Base-by-base conservation (phyloP, 1,140 invertebrate genomes). In the Drosophila murphyi region DNA sequence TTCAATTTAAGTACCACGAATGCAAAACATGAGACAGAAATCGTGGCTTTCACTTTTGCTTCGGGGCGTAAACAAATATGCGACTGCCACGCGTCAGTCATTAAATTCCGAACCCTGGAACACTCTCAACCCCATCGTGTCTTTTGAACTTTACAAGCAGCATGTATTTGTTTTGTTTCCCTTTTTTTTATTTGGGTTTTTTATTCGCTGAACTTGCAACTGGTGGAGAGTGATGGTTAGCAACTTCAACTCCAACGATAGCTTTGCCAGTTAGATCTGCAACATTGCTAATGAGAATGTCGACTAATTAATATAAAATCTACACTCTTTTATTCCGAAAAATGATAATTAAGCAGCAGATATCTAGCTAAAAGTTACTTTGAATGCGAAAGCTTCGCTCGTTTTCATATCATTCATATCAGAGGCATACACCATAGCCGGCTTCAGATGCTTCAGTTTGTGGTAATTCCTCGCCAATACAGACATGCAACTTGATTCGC, bases 41-140 rank as follows among this genome's bases (percentile, higher is more conserved):
- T 8, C 50, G 48, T 50, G 59, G 37, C 37, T 37, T 60, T 69
- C 52, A 31, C 63, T 69, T 73, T 63, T 32, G 45, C 72, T 59
- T 34, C 45, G 71, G 60, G 76, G 67, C 73, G 63, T 68, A 78
- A 72, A 82, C 76, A 82, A 82, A 82, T 76, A 82, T 61, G 52
- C 64, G 70, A 64, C 47, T 70, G 80, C 71, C 80, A 82, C 80
- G 80, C 80, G 80, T 73, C 76, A 78, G 80, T 82, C 80, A 82
- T 82, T 82, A 82, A 82, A 82, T 82, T 73, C 57, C 50, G 57
- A 75, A 75, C 68, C 62, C 39, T 29, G 61, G 32, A 57, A 48
- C 51, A 39, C 48, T 8, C 57, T 78, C 55, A 73, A 60, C 43
- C 63, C 71, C 68, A 39, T 69, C 60, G 52, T 32, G 61, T 72